Conservation (phyloP, 2,888 invertebrate genomes). For the Resseliella maxima region DNA sequence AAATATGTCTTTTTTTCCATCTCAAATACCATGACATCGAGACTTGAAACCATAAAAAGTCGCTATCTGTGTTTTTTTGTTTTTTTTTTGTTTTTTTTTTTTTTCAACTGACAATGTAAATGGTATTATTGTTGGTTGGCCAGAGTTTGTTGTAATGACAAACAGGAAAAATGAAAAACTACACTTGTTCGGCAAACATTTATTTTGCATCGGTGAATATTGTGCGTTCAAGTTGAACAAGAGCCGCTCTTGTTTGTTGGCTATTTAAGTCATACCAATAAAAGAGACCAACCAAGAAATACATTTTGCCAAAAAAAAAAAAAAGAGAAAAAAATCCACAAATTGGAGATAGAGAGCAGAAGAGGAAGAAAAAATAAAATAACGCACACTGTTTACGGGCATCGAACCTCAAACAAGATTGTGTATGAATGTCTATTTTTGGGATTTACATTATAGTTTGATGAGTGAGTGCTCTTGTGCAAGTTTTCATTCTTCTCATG, state of each 20-base stretch:
- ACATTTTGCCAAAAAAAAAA: slow-evolving; percentile 1
- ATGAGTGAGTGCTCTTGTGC: background rate
- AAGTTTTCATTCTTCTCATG: background rate
- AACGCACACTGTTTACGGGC: background rate
- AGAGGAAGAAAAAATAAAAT: background rate
- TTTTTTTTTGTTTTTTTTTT: no score
- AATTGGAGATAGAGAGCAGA: background rate
- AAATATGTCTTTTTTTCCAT: background rate
- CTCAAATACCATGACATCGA: slow-evolving; percentile 26
- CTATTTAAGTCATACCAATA: background rate
- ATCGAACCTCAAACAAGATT: slow-evolving; percentile 21
- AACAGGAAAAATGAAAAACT: background rate
- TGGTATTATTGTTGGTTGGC: background rate
- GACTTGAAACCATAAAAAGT: background rate
- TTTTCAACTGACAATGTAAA: background rate
- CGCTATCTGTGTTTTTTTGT: no score
- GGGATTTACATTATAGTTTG: background rate
- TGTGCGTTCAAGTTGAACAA: background rate
- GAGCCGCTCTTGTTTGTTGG: no score
- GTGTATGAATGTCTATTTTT: slow-evolving; percentile 7
- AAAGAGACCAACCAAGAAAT: background rate
- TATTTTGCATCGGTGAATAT: slow-evolving; percentile 8
- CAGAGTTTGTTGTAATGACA: no score
- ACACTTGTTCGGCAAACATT: background rate
- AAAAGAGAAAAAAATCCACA: background rate